A percentile compares a stretch with the other conserved stretches of the same genome.
Evolutionary conservation across 2,888 invertebrate genomes (phyloP).

Genomic region (Malthinus seriepunctatus): DNA sequence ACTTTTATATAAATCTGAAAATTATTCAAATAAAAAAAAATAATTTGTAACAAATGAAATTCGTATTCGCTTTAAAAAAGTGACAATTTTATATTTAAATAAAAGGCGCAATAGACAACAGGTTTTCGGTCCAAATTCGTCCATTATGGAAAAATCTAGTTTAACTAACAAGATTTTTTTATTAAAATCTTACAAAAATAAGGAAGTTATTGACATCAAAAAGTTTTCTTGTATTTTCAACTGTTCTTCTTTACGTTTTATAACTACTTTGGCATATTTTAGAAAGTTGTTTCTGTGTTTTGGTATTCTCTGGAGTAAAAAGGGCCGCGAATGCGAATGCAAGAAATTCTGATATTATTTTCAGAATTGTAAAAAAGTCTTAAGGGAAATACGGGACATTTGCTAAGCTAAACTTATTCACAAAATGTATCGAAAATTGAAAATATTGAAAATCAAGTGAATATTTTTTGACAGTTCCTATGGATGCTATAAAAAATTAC

Average conservation of each 20-base stretch:
- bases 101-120: too few species aligned
- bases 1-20: not conserved
- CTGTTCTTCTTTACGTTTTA: conserved; percentile 4
- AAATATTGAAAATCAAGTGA: conserved; percentile 7
- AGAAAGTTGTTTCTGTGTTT: too few species aligned
- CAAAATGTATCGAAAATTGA: conserved; percentile 6
- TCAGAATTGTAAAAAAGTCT: conserved; percentile 11
- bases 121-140: too few species aligned
- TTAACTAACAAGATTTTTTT: too few species aligned
- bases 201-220: not conserved
- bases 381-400: conserved; percentile 18
- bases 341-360: conserved; percentile 15
- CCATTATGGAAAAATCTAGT: too few species aligned
- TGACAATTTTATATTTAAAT: too few species aligned
- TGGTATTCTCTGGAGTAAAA: too few species aligned
- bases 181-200: too few species aligned
- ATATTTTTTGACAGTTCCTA: not conserved
- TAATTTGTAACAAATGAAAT: too few species aligned
- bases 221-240: conserved; percentile 1
- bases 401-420: conserved; percentile 9
- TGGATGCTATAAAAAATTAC: too few species aligned
- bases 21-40: too few species aligned
- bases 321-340: not conserved
- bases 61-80: too few species aligned
- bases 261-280: conserved; percentile 12